Base-by-base conservation (phyloP, 2,888 invertebrate species). In the Leptura quadrifasciata region DNA sequence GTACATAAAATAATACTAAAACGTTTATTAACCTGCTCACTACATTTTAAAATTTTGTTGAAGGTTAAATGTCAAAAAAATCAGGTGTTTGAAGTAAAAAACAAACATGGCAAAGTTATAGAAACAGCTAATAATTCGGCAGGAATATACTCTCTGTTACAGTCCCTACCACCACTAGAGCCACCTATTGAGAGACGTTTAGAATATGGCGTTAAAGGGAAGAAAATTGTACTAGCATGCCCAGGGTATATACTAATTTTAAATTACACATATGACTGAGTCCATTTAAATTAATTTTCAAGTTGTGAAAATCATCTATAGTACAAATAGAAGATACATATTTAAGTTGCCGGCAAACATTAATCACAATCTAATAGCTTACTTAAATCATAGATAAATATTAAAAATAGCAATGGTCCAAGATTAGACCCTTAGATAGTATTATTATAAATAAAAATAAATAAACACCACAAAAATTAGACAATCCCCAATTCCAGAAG, bases 51-150 rank as follows among this genome's bases (percentile, higher is more conserved):
- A 2, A 4, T 71, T 58, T 35, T 27, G 54, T 72, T 78, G 31
- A 60, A 91, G 91, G 79, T 87, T 31, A 86, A 89, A 27, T 93
- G 93, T 84, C 84, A 86, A 2, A 87, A 87, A 72, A 86, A 89
- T 35, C 80, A 86, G 35, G 84, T 92, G 72, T 93, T 92, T 83
- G 90, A 91, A 84, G 88, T 91, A 20, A 87, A 89, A 77, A 90
- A 93, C 85, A 86, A 90, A 84, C 84, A 88, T 63, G 91, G 92
- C 0, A 88, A 90, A 3, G 81, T 93, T 60, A 82, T 92, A 47
- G 93, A 93, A 88, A 88, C 85, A 75, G 92, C 91, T 0, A 93
- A 93, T 83, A 93, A 93, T 85, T 91, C 91, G 21, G 92, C 90
- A 2, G 93, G 92, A n/a, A 89, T 92, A 72, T 93, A 90, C 86